Conservation (phyloP, 2,888 invertebrate species). For the Serripes groenlandicus region DNA sequence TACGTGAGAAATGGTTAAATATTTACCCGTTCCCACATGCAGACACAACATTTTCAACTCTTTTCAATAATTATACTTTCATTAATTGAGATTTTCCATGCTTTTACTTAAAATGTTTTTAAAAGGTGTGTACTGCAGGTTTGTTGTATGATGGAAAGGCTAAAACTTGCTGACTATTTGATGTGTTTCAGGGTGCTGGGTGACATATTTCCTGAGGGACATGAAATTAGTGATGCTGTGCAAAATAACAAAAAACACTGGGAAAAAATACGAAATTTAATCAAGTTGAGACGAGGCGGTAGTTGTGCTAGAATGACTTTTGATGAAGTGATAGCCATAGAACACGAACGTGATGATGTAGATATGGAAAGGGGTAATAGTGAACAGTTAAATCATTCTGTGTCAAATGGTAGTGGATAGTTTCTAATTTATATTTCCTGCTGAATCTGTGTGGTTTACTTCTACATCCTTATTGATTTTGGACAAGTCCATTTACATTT, state of each 20-base stretch:
- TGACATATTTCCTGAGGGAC: constrained; percentile 78
- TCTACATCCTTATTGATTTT: too few species aligned
- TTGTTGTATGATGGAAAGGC: too few species aligned
- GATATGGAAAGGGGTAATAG: constrained; percentile 24
- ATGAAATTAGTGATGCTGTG: constrained; percentile 77
- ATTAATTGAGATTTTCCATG: too few species aligned
- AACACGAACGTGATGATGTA: constrained; percentile 69
- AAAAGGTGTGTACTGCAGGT: too few species aligned
- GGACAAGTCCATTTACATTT: too few species aligned
- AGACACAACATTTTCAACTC: too few species aligned
- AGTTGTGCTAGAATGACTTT: constrained; percentile 79
- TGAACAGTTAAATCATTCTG: constrained; percentile 22
- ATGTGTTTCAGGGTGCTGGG: constrained; percentile 80
- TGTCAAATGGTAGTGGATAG: constrained; percentile 33
- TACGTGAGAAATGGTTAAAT: too few species aligned
- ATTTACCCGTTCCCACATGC: too few species aligned
- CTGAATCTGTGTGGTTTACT: too few species aligned
- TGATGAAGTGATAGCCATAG: constrained; percentile 80
- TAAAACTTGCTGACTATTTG: too few species aligned
- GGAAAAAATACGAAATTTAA: constrained; percentile 81
- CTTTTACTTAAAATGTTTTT: too few species aligned
- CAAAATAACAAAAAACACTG: constrained; percentile 83
- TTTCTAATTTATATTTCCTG: neutral
- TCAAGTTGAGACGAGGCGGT: constrained; percentile 77
- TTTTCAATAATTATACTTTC: too few species aligned